Percentiles rank a stretch among this genome's conserved stretches.
phyloP scores from a whole-genome alignment of 2,888 invertebrate genomes.

The Pimpla rufipes region DNA sequence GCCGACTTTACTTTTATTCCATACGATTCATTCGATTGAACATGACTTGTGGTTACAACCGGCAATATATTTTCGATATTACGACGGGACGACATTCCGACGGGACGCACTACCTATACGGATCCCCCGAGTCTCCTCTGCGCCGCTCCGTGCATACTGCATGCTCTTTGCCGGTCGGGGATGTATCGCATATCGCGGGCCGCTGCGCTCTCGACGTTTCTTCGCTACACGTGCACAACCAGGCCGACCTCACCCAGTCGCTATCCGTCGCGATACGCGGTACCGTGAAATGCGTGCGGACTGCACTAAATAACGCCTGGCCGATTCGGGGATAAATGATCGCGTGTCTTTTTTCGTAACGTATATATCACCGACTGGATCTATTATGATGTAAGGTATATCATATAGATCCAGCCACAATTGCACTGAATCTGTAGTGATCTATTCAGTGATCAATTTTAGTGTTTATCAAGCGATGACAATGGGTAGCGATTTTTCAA shows the following conservation, averaged over 20 bases:
- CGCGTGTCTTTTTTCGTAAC: background rate
- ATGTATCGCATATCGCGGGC: constrained; percentile 42
- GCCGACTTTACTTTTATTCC: constrained; percentile 82
- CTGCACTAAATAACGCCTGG: constrained; percentile 13
- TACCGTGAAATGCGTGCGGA: constrained; percentile 19
- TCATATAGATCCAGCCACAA: too few relatives aligned
- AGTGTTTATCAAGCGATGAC: too few relatives aligned
- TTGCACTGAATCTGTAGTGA: background rate
- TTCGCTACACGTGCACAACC: background rate
- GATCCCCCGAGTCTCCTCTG: constrained; percentile 74
- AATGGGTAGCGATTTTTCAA: too few relatives aligned
- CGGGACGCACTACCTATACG: constrained; percentile 37
- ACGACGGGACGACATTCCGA: constrained; percentile 79
- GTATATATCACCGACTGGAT: too few relatives aligned
- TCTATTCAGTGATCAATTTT: too few relatives aligned
- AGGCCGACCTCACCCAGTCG: background rate
- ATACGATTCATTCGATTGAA: constrained; percentile 83
- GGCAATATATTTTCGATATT: constrained; percentile 82
- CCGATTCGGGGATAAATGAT: background rate
- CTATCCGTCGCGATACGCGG: constrained; percentile 23
- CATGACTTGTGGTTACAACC: constrained; percentile 82
- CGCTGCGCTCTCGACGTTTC: background rate
- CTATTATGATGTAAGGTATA: too few relatives aligned
- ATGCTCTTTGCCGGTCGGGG: constrained; percentile 51
- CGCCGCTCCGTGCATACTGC: constrained; percentile 6